Evolutionary conservation across 1,140 invertebrate genomes (phyloP), one percentile per base, ranked within the genome.

Genomic region (Caenorhabditis latens): DNA sequence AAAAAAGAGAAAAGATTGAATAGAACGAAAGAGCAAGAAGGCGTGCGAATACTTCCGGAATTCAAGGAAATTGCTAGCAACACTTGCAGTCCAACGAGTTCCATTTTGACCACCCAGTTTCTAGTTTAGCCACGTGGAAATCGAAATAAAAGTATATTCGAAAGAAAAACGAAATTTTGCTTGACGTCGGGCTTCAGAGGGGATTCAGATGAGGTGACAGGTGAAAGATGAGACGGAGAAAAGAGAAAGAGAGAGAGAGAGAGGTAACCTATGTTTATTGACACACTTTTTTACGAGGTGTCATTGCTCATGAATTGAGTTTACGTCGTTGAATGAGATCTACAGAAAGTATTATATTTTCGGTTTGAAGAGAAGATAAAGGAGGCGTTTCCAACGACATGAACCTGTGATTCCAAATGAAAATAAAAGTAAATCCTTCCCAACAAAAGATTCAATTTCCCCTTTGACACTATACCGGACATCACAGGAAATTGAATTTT

Each of bases 241-340:
- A 42, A n/a, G 84, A 61, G 71, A 48, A 53, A 83, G 50, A 57
- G 75, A 65, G 85, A 57, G 75, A 65, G 85, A 87, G 24, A 58
- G 67, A 65, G 24, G 24, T 14, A 65, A 65, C 24, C 24, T 40
- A 40, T 65, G 61, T 65, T 65, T 65, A 50, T 82, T 57, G 48
- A 75, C 79, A 57, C 43, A 42, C 32, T 71, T 40, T 42, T 50
- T 84, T 50, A 46, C 79, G 46, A 87, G 79, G 79, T 67, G 61
- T 79, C 57, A 61, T 57, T 53, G 50, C 7, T 58, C 57, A 58
- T 58, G n/a, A 58, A 58, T 24, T 42, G 85, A 65, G 82, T 71
- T 32, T 57, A 32, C 32, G 32, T 32, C 32, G 32, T 32, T 53
- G 85, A 58, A n/a, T 9, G 19, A 8, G n/a, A n/a, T n/a, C 8